phyloP scores from a whole-genome alignment of 2,888 invertebrate species.

The Pammene aurita region DNA sequence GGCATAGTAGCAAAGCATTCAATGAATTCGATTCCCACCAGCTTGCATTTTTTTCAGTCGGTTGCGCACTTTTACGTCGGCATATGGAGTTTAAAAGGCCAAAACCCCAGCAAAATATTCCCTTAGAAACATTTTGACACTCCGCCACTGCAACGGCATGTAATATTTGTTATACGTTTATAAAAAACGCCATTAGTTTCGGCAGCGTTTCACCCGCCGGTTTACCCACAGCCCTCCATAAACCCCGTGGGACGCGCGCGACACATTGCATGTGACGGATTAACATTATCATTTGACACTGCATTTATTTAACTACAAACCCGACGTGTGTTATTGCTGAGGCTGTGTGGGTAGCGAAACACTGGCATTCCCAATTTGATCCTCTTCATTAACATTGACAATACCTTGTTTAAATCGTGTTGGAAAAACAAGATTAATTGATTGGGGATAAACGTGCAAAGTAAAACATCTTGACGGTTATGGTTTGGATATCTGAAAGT shows the following conservation, averaged over 20 bases:
- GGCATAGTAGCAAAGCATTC: no score
- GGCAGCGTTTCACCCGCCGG: constrained; percentile 52
- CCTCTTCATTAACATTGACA: constrained; percentile 18
- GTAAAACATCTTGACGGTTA: no score
- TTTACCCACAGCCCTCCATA: constrained; percentile 55
- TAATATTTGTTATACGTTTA: no score
- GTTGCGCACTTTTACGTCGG: no score
- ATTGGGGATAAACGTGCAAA: no score
- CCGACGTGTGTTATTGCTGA: constrained; percentile 46
- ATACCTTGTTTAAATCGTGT: neutral
- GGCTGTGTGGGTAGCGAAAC: constrained; percentile 42
- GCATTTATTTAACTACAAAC: constrained; percentile 75
- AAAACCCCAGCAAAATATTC: no score
- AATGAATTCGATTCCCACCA: no score
- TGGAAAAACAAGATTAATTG: neutral
- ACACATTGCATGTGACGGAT: constrained; percentile 78
- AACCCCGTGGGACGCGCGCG: constrained; percentile 75
- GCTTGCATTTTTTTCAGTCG: no score
- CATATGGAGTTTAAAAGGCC: no score
- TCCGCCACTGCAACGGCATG: no score
- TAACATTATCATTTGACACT: constrained; percentile 82
- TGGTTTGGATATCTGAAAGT: no score
- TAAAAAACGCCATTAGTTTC: neutral
- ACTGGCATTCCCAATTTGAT: constrained; percentile 15
- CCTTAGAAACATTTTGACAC: no score